Percentiles rank a stretch among this genome's conserved stretches.
These are phyloP conservation scores for Acleris emargana DNA, from an alignment of 2,888 invertebrate species.

Conservation along the genomic window DNA sequence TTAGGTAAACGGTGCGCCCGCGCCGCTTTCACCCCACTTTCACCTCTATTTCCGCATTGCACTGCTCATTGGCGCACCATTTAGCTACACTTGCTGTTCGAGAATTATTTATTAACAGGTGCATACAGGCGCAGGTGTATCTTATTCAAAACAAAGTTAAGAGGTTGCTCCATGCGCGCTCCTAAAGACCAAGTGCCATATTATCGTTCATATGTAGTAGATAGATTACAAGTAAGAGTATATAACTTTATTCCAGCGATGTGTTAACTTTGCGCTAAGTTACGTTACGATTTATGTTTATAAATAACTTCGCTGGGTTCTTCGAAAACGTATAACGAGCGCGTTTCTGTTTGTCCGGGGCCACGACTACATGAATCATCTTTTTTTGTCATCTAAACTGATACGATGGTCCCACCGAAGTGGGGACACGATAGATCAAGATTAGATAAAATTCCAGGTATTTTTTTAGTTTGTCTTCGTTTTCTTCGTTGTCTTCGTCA, in stretches of 20 bases:
- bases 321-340: slow-evolving; percentile 3
- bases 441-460: slow-evolving; percentile 34
- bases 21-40: slow-evolving; percentile 80
- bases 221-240: too few species aligned
- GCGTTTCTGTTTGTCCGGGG: slow-evolving; percentile 16
- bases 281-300: too few species aligned
- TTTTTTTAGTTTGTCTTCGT: slow-evolving; percentile 15
- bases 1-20: slow-evolving; percentile 80
- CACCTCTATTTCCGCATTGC: slow-evolving; percentile 77
- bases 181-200: too few species aligned
- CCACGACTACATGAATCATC: slow-evolving; percentile 38
- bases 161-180: background rate
- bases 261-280: too few species aligned
- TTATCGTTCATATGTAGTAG: too few species aligned
- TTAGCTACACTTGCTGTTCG: slow-evolving; percentile 46
- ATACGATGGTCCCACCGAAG: slow-evolving; percentile 12
- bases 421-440: slow-evolving; percentile 15
- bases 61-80: slow-evolving; percentile 52
- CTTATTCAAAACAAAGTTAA: slow-evolving; percentile 15
- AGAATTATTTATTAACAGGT: slow-evolving; percentile 38
- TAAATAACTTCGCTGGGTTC: too few species aligned
- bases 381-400: slow-evolving; percentile 40
- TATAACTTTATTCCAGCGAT: too few species aligned
- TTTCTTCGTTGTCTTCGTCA: slow-evolving; percentile 17
- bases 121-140: slow-evolving; percentile 37